Evolutionary conservation across 2,888 invertebrate genomes (phyloP), one percentile per base, ranked within the genome.

Genomic region (Pseudococcus viburni): DNA sequence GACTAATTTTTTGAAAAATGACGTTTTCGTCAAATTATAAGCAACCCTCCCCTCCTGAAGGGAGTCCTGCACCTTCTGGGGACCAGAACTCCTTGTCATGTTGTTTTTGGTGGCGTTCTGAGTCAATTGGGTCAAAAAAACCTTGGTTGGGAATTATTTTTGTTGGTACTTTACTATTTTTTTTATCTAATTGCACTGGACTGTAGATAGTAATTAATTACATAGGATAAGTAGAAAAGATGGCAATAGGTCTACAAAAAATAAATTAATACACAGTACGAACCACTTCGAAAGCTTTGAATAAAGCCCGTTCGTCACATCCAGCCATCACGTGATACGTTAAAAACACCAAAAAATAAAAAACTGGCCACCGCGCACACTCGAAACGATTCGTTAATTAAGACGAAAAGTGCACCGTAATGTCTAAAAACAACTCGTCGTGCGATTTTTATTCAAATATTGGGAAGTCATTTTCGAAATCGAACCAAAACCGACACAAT

Each of bases 241-340:
- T 3, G 1, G 1, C 26, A 33, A 33, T 59, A 17, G 1, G 12
- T n/a, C n/a, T n/a, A n/a, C n/a, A 59, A 59, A 17, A 12, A 11
- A 46, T 46, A 46, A 0, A 46, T 3, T 5, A 5, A 17, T 5
- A 59, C 7, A 8, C 17, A 4, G 5, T 22, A 90, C 90, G 85
- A 88, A 90, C 90, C 73, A 90, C 88, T 89, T 90, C 89, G 83
- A 80, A 84, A 80, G 89, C 89, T 88, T 90, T 90, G 55, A 90
- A 88, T 42, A 88, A 73, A 73, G 90, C 89, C 90, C 90, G 89
- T 85, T 86, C 42, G 88, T 90, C 89, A 88, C 90, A 90, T 59
- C 80, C 89, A 64, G 89, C 89, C 89, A 90, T 89, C 26, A 85
- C 48, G 48, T 51, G 39, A 22, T 83, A 55, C 11, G 26, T 33